Base-by-base conservation (phyloP, 2,113 vertebrate species). In the Microcebus ravelobensis region DNA sequence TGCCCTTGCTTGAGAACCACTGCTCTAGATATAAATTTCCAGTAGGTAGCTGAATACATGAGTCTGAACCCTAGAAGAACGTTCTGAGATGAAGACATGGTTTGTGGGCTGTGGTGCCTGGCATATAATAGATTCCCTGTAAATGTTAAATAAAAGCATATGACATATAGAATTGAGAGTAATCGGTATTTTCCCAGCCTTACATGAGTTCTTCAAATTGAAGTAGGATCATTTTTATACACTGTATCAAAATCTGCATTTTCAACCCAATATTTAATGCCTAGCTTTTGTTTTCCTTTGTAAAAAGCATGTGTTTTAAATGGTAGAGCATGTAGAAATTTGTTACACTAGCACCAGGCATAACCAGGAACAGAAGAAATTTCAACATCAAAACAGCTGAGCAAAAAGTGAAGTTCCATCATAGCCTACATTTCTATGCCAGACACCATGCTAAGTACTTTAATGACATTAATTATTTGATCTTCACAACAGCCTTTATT, bases 71-170 rank as follows among this genome's bases (percentile, higher is more conserved):
- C 67, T 17, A n/a, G 17, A 67, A 67, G 63, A 67, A 67, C 17
- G 14, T 34, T 34, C 31, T 90, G 17, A 86, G 63, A 61, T 79
- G 39, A 31, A 65, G 42, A 87, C 8, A 65, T 36, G 76, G 17
- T 55, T 52, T 80, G 18, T 87, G 67, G 8, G 1, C 29, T 65
- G 36, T 34, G 8, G 8, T 12, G 31, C 63, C 82, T 74, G 67
- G 21, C 5, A 67, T 55, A 25, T 29, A 85, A 80, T 15, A 80
- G 15, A 61, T 63, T 3, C 1, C 15, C 23, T 14, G 4, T 61
- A 85, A 86, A 88, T 92, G 59, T 59, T 76, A 57, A 92, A 68
- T 90, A 76, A 87, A 34, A 83, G 45, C 67, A 73, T 7, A 63
- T 63, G n/a, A 10, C 2, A 76, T 92, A 59, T 12, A 68, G 45